Conservation (phyloP, 2,888 invertebrate genomes). For the Drosophila seclusa region DNA sequence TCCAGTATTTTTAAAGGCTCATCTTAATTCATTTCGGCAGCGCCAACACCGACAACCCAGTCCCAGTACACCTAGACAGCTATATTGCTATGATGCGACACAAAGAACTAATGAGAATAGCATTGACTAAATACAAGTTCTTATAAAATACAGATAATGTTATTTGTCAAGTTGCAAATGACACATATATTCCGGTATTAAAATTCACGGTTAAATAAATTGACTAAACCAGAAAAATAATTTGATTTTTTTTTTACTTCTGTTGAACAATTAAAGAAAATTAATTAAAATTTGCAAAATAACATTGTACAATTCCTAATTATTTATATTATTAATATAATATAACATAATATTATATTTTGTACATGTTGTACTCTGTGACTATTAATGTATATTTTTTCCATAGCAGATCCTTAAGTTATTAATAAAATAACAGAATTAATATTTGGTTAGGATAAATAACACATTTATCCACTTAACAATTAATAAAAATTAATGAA, state of each 20-base stretch:
- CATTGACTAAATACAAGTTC: conserved; percentile 28
- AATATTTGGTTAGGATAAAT: not conserved
- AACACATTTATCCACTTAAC: not conserved
- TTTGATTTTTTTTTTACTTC: no score
- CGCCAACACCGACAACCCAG: conserved; percentile 47
- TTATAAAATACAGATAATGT: not conserved
- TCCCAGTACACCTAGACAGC: conserved; percentile 44
- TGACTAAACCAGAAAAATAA: not conserved
- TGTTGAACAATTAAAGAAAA: not conserved
- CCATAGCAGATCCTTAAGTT: not conserved
- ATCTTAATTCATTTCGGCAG: conserved; percentile 54
- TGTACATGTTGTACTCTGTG: not conserved
- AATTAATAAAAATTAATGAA: not conserved
- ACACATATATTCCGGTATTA: not conserved
- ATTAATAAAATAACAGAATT: not conserved
- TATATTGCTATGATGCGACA: conserved; percentile 53
- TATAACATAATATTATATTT: not conserved
- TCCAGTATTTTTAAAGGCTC: conserved; percentile 63
- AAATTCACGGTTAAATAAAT: conserved; percentile 18
- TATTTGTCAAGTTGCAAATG: not conserved
- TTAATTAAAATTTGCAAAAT: not conserved
- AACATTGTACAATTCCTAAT: not conserved
- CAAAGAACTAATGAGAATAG: conserved; percentile 40
- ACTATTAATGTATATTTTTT: not conserved
- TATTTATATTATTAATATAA: not conserved